These are phyloP conservation scores for Aquatica leii DNA, from an alignment of 2,888 invertebrate species.

Conservation along the genomic window DNA sequence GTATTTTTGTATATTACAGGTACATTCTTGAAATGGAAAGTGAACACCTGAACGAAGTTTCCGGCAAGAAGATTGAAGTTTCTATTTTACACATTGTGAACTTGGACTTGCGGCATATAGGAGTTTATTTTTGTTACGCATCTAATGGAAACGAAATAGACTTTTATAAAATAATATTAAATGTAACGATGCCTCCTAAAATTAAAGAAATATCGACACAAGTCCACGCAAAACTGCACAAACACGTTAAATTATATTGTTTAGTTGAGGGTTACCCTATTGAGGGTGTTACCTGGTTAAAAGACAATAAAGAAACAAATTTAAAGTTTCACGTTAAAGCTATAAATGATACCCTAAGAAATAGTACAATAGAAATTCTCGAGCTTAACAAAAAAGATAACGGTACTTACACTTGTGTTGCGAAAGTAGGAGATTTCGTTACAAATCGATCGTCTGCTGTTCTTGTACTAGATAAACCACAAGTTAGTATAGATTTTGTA, in stretches of 20 bases:
- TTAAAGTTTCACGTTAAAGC: slow-evolving; percentile 50
- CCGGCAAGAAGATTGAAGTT: slow-evolving; percentile 58
- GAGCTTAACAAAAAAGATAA: slow-evolving; percentile 74
- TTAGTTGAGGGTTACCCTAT: slow-evolving; percentile 69
- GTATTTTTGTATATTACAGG: slow-evolving; percentile 47
- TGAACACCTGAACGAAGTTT: slow-evolving; percentile 58
- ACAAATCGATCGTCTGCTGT: slow-evolving; percentile 52
- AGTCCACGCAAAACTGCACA: slow-evolving; percentile 63
- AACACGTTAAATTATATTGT: slow-evolving; percentile 64
- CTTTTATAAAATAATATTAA: slow-evolving; percentile 53
- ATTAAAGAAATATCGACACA: slow-evolving; percentile 61
- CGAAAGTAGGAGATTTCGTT: slow-evolving; percentile 51
- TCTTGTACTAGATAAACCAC: slow-evolving; percentile 73
- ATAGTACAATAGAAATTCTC: slow-evolving; percentile 66
- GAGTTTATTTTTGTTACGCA: slow-evolving; percentile 68
- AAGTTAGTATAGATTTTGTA: slow-evolving; percentile 73
- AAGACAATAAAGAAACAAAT: slow-evolving; percentile 62
- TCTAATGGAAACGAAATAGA: slow-evolving; percentile 56
- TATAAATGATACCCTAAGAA: slow-evolving; percentile 67
- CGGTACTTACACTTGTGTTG: slow-evolving; percentile 71
- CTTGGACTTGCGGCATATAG: slow-evolving; percentile 66
- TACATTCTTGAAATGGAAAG: slow-evolving; percentile 58
- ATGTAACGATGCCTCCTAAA: slow-evolving; percentile 62
- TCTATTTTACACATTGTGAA: slow-evolving; percentile 65
- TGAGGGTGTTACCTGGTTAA: slow-evolving; percentile 66